A percentile compares a stretch with the other conserved stretches of the same genome.
Evolutionary conservation across 2,113 vertebrate species (phyloP).

Genomic region (Globicephala melas): DNA sequence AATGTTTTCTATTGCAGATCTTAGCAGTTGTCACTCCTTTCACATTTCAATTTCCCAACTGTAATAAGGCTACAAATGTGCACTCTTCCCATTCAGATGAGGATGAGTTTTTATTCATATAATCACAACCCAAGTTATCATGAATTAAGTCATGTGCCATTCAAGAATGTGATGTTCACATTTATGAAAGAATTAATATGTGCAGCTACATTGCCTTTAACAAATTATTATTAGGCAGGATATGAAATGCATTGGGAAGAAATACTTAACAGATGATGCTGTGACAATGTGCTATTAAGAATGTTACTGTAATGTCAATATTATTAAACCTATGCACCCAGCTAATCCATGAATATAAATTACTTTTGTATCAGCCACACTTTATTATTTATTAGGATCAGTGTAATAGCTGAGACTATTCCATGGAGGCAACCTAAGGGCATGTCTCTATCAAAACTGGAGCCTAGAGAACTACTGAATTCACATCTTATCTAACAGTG

Average conservation of each 20-base stretch:
- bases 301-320: slow-evolving; percentile 84
- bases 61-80: slow-evolving; percentile 35
- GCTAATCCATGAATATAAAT: slow-evolving; percentile 86
- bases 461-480: background rate
- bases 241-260: slow-evolving; percentile 86
- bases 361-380: slow-evolving; percentile 80
- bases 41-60: slow-evolving; percentile 37
- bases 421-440: background rate
- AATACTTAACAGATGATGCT: slow-evolving; percentile 87
- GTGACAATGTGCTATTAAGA: slow-evolving; percentile 85
- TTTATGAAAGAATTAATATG: slow-evolving; percentile 84
- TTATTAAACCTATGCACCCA: slow-evolving; percentile 87
- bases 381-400: slow-evolving; percentile 82
- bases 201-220: slow-evolving; percentile 83
- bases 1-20: background rate
- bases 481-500: background rate
- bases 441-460: background rate
- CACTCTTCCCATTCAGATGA: slow-evolving; percentile 39
- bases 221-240: slow-evolving; percentile 84
- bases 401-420: slow-evolving; percentile 78
- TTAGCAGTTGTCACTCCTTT: background rate
- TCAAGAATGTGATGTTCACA: slow-evolving; percentile 83
- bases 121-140: slow-evolving; percentile 75
- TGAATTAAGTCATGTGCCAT: slow-evolving; percentile 83
- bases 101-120: background rate